These are phyloP conservation scores for Tinea trinotella DNA, from an alignment of 2,888 invertebrate genomes.

Conservation along the genomic window DNA sequence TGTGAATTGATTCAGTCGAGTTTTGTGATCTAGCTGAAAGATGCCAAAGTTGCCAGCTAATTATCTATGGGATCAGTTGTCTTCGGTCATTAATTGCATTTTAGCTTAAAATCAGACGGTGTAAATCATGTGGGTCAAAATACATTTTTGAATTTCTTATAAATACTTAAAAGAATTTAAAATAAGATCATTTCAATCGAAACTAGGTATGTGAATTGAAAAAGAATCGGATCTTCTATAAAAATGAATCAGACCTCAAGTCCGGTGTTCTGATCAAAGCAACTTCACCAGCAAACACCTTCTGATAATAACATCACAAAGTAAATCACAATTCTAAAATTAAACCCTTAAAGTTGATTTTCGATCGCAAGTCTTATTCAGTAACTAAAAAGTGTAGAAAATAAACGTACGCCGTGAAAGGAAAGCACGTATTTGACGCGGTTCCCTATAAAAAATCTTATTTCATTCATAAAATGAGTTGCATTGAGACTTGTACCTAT, in stretches of 20 bases:
- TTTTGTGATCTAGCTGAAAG: too few species aligned
- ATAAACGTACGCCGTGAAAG: conserved; percentile 63
- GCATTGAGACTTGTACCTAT: conserved; percentile 42
- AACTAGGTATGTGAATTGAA: conserved; percentile 26
- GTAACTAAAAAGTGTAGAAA: conserved; percentile 31
- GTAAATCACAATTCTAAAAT: background rate
- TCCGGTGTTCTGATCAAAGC: background rate
- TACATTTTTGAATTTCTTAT: too few species aligned
- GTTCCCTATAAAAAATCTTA: conserved; percentile 59
- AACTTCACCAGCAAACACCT: background rate
- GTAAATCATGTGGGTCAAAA: too few species aligned
- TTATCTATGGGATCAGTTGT: too few species aligned
- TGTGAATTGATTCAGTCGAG: too few species aligned
- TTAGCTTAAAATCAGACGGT: too few species aligned
- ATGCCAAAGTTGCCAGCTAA: too few species aligned
- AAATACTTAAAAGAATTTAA: too few species aligned
- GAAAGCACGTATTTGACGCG: conserved; percentile 70
- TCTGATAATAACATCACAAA: background rate
- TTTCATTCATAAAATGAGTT: conserved; percentile 71
- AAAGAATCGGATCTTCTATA: background rate
- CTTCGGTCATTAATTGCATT: too few species aligned
- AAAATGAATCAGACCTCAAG: background rate
- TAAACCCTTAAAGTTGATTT: background rate
- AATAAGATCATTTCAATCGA: rapidly evolving
- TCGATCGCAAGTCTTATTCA: background rate